Evolutionary conservation across 2,797 vertebrate species (phyloP), one percentile per base, ranked within the genome.

Genomic region (Crenichthys baileyi): DNA sequence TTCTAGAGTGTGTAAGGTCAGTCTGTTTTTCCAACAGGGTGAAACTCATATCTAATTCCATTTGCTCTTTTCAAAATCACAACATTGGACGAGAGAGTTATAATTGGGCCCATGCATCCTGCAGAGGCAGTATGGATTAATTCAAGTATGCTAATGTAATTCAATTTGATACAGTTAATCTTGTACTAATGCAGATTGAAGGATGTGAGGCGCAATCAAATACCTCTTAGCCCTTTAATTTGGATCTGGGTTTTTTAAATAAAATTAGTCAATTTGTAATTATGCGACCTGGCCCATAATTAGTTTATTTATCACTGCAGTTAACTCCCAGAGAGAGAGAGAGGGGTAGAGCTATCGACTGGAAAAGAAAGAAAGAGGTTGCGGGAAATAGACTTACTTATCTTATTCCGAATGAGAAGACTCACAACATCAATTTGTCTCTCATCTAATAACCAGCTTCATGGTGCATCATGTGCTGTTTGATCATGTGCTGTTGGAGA

Each of bases 131-230:
- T 94, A 91, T 94, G 90, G 95, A 95, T 96, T 95, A 93, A 96
- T 95, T 94, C 92, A 93, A 94, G 93, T 96, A 95, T 96, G 95
- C 93, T 95, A 95, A 96, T 96, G 95, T 93, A 95, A 96, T 95
- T 95, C 93, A 94, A 93, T 95, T 95, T 95, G 92, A 95, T 95
- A 93, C 92, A 95, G 94, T 96, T 96, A 94, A 96, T 96, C 95
- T 95, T 94, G 88, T 90, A 85, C 94, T 96, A 96, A 96, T 96
- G 94, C 91, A 93, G 92, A 94, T 92, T 95, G 95, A 96, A 94
- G 91, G 94, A 96, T 95, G 93, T 93, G 94, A 94, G 92, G 90
- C 76, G 91, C 91, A 94, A 95, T 96, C 94, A 96, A 94, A 96
- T 95, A 91, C 76, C 92, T 95, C 94, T 96, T 94, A 94, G 92